Base-by-base conservation (phyloP, 2,888 invertebrate species). In the Drosophila atripex region DNA sequence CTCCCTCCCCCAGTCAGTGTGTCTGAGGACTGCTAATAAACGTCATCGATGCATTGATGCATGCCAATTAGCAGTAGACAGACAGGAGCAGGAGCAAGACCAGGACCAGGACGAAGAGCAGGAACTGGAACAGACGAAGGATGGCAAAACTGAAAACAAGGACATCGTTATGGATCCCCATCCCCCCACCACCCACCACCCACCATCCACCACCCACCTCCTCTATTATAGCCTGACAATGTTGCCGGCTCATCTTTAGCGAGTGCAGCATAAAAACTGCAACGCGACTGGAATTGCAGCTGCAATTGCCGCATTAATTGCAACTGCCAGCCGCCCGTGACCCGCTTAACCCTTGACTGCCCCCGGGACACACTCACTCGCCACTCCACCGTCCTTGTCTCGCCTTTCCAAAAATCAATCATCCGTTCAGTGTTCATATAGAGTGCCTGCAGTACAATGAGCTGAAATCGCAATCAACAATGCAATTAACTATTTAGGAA, bases 11-110 rank as follows among this genome's bases (percentile, higher is more conserved):
- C 18, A 1, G 18, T 2, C 18, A 18, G 18, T 18, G 18, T 75
- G 85, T 80, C 85, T 78, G 80, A 85, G 80, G 66, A 71, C 75
- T 71, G 82, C 88, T 87, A 87, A 82, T 82, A 82, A 82, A 87
- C 80, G 75, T 82, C 80, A 82, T 85, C 86, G 83, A 80, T 80
- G 85, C 85, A 85, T 82, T 76, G 80, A 85, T 87, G 82, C 82
- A 87, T 87, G 88, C 86, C 82, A 82, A 82, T 82, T 82, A 82
- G 82, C 71, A 70, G 69, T 65, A 68, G 72, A 65, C 65, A 65
- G 53, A n/a, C 52, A 18, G 39, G 9, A 7, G 16, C 8, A 35
- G 39, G 43, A 18, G 11, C 7, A 21, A 14, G 9, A 21, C 21
- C 23, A 39, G 23, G 23, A 21, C 21, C 21, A 21, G 21, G 9